A percentile compares a stretch with the other conserved stretches of the same genome.
phyloP scores from a whole-genome alignment of 2,113 vertebrate species.

The Rhipidura dahli region DNA sequence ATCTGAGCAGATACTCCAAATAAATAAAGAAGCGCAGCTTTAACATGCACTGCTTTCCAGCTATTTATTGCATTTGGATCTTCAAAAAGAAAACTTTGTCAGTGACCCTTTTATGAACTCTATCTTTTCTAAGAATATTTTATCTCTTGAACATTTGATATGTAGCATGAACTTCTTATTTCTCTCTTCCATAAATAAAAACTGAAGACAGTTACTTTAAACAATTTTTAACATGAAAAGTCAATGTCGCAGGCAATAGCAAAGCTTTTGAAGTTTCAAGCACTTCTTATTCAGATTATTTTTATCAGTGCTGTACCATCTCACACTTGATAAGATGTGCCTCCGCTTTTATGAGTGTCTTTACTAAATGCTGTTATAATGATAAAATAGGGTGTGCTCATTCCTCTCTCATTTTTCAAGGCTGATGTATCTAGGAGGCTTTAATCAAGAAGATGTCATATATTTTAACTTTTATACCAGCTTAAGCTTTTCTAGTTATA shows the following conservation, averaged over 20 bases:
- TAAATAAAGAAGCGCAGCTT: not conserved
- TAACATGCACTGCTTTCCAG: not conserved
- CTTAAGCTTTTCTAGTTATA: not conserved
- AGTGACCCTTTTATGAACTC: conserved; percentile 35
- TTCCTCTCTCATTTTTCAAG: conserved; percentile 14
- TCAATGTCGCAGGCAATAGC: conserved; percentile 25
- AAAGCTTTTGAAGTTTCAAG: conserved; percentile 45
- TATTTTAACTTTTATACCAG: not conserved
- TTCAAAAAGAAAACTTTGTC: conserved; percentile 20
- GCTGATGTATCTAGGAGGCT: not conserved
- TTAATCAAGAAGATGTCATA: conserved; percentile 11
- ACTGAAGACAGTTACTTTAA: conserved; percentile 43
- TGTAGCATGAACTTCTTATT: not conserved
- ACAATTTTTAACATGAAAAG: conserved; percentile 35
- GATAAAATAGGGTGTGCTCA: conserved; percentile 21
- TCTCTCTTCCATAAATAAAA: conserved; percentile 51
- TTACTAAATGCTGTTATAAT: conserved; percentile 25
- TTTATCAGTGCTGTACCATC: conserved; percentile 36
- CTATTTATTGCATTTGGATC: not conserved
- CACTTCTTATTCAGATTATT: conserved; percentile 49
- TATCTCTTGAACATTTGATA: not conserved
- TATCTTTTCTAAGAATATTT: conserved; percentile 21
- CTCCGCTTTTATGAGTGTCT: not conserved
- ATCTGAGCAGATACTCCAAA: not conserved
- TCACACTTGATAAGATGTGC: conserved; percentile 24